A percentile compares a stretch with the other conserved stretches of the same genome.
phyloP scores from a whole-genome alignment of 1,140 invertebrate species.

The Drosophila fuyamai region DNA sequence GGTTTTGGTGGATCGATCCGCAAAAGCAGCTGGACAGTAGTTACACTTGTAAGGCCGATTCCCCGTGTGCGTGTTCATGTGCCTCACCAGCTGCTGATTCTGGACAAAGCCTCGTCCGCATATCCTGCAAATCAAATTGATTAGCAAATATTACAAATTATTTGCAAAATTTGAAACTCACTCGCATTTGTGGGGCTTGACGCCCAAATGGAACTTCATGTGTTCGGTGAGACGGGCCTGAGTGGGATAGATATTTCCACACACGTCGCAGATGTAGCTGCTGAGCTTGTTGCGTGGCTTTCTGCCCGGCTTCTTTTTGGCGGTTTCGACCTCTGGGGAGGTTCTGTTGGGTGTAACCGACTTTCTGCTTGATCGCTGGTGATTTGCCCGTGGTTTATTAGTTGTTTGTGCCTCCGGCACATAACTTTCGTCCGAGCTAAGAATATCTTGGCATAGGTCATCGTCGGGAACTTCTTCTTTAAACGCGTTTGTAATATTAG shows the following conservation, averaged over 20 bases:
- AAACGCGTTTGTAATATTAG: background rate
- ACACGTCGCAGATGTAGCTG: constrained; percentile 78
- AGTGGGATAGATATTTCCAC: constrained; percentile 77
- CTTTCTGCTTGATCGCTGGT: constrained; percentile 18
- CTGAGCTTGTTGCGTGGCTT: constrained; percentile 55
- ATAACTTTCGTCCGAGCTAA: constrained; percentile 51
- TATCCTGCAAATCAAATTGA: constrained; percentile 46
- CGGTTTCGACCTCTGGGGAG: background rate
- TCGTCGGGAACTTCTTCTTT: constrained; percentile 1
- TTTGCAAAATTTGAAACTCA: constrained; percentile 13
- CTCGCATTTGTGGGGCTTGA: constrained; percentile 82
- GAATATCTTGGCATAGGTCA: constrained; percentile 21
- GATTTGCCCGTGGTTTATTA: constrained; percentile 3
- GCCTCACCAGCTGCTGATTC: constrained; percentile 73
- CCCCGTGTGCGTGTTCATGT: constrained; percentile 82
- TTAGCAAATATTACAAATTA: background rate
- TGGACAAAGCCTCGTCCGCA: constrained; percentile 78
- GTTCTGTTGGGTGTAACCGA: background rate
- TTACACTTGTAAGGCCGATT: constrained; percentile 89
- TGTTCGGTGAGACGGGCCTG: constrained; percentile 77
- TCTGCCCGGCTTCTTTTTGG: constrained; percentile 53
- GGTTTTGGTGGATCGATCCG: constrained; percentile 87
- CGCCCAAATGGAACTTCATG: constrained; percentile 76
- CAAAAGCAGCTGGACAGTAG: constrained; percentile 89
- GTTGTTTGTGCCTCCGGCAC: constrained; percentile 1